Evolutionary conservation across 2,113 vertebrate genomes (phyloP).

Genomic region (Nothobranchius kuhntae): DNA sequence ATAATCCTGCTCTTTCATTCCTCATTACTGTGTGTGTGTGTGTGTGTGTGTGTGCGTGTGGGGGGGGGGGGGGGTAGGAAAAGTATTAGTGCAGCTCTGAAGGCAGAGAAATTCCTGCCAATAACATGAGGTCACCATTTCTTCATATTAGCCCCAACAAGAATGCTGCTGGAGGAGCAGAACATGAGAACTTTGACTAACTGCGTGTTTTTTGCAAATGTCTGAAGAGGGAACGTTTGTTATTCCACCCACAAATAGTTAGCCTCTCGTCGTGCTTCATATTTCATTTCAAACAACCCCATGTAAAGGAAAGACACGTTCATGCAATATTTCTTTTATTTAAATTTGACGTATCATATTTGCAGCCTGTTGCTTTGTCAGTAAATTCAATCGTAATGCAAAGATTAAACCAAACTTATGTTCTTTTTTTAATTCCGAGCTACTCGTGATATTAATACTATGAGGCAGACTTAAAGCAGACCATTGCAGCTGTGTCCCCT

Average conservation of each 20-base stretch:
- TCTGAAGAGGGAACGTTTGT: slow-evolving; percentile 5
- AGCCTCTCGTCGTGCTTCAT: background rate
- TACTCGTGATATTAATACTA: background rate
- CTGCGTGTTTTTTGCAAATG: background rate
- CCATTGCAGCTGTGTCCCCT: slow-evolving; percentile 15
- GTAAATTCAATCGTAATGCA: too few species aligned
- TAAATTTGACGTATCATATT: too few species aligned
- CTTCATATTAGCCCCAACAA: slow-evolving; percentile 27
- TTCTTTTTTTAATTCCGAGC: background rate
- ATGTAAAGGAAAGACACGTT: background rate
- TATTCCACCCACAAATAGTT: background rate
- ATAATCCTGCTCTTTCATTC: slow-evolving; percentile 71
- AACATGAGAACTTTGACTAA: background rate
- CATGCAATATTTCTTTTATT: too few species aligned
- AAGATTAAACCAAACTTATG: too few species aligned
- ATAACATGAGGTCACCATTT: slow-evolving; percentile 57
- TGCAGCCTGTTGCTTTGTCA: too few species aligned
- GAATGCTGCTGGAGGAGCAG: slow-evolving; percentile 24
- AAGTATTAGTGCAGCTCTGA: slow-evolving; percentile 16
- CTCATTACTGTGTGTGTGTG: slow-evolving; percentile 22
- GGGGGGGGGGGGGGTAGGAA: background rate
- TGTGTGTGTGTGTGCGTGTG: slow-evolving; percentile 19
- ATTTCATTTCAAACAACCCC: slow-evolving; percentile 2
- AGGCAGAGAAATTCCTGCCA: slow-evolving; percentile 52
- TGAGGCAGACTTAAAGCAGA: slow-evolving; percentile 25